These are phyloP conservation scores for Anser brachyrhynchus DNA, from an alignment of 2,113 vertebrate species.

Conservation along the genomic window DNA sequence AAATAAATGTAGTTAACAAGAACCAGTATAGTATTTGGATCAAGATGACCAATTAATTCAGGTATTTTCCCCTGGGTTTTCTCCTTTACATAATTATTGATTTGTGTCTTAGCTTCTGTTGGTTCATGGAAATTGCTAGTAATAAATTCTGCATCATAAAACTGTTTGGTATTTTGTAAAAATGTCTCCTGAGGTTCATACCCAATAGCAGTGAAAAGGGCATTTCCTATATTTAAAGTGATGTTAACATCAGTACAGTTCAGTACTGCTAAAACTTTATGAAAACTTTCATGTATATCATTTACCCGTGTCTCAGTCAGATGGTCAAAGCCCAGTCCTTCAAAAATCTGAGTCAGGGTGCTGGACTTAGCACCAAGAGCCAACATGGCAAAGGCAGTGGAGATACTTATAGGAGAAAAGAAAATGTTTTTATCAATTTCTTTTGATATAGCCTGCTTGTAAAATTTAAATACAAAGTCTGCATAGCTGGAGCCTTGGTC, in stretches of 20 bases:
- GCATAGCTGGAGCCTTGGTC: conserved; percentile 69
- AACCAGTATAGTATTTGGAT: conserved; percentile 77
- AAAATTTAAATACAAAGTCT: conserved; percentile 83
- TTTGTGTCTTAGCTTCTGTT: conserved; percentile 53
- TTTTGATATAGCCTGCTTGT: conserved; percentile 68
- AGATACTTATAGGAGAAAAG: conserved; percentile 87
- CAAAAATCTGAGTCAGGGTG: conserved; percentile 82
- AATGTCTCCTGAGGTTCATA: conserved; percentile 73
- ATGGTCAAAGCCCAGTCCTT: conserved; percentile 74
- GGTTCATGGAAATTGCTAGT: conserved; percentile 74
- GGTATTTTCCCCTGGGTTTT: conserved; percentile 84
- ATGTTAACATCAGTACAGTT: conserved; percentile 47
- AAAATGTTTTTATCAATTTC: conserved; percentile 78
- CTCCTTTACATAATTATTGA: conserved; percentile 78
- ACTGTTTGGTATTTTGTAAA: conserved; percentile 63
- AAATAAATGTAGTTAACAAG: conserved; percentile 87
- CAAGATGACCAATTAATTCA: conserved; percentile 75
- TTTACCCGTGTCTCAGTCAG: neutral
- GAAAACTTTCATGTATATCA: conserved; percentile 79
- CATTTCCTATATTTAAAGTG: conserved; percentile 73
- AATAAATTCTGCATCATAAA: conserved; percentile 74
- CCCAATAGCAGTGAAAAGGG: conserved; percentile 71
- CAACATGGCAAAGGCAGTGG: conserved; percentile 83
- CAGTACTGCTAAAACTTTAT: conserved; percentile 76
- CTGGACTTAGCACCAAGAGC: conserved; percentile 79